A percentile compares a stretch with the other conserved stretches of the same genome.
These are phyloP conservation scores for Aradophagus sp. DNA, from an alignment of 1,140 invertebrate species.

Conservation along the genomic window DNA sequence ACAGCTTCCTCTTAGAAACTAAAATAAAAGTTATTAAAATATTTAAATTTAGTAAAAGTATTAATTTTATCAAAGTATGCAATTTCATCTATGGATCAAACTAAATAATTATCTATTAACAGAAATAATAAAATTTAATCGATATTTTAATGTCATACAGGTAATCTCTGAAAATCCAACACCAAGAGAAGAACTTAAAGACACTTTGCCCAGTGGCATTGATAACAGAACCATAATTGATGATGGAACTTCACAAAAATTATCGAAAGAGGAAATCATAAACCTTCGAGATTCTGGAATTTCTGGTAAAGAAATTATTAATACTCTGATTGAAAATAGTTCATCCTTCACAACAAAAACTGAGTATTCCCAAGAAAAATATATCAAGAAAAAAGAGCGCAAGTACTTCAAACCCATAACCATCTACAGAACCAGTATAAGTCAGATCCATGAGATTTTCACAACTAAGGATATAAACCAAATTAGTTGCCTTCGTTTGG, in stretches of 20 bases:
- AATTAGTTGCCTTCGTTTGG: constrained; percentile 86
- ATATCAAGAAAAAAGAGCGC: constrained; percentile 93
- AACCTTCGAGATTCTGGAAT: constrained; percentile 83
- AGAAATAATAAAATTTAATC: constrained; percentile 5
- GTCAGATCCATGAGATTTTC: constrained; percentile 85
- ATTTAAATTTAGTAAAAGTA: too few relatives aligned
- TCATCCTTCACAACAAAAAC: constrained; percentile 91
- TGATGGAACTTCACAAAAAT: constrained; percentile 88
- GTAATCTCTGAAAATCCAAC: constrained; percentile 68
- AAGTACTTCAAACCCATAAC: constrained; percentile 90
- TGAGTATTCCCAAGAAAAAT: constrained; percentile 94
- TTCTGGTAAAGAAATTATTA: constrained; percentile 88
- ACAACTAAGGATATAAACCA: constrained; percentile 84
- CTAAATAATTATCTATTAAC: too few relatives aligned
- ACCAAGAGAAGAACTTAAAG: constrained; percentile 66
- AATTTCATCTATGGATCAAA: too few relatives aligned
- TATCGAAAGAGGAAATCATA: constrained; percentile 88
- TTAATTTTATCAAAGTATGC: too few relatives aligned
- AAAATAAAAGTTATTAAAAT: too few relatives aligned
- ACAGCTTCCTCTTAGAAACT: too few relatives aligned
- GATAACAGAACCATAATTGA: constrained; percentile 92
- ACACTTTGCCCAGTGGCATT: constrained; percentile 74
- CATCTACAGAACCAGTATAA: constrained; percentile 83
- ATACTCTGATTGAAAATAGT: constrained; percentile 90
- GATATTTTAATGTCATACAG: constrained; percentile 14